Conservation (phyloP, 2,888 invertebrate species). For the Microchrysa polita region DNA sequence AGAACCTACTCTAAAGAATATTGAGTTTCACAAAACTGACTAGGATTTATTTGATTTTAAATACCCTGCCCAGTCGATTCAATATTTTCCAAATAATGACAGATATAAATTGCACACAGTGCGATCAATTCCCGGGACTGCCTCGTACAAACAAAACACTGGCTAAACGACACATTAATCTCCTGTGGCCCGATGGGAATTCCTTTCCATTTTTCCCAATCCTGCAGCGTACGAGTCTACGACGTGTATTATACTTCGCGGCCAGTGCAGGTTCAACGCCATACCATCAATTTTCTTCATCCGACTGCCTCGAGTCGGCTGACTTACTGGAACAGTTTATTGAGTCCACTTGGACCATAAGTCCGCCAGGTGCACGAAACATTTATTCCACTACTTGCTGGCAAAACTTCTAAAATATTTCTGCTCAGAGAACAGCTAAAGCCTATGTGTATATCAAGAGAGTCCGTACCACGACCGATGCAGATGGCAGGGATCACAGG, state of each 20-base stretch:
- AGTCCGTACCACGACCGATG: background rate
- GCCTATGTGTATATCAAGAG: no score
- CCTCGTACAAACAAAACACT: background rate
- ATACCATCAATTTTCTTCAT: background rate
- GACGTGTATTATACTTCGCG: no score
- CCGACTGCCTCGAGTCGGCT: background rate
- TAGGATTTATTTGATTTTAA: background rate
- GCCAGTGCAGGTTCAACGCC: background rate
- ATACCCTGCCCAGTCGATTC: background rate
- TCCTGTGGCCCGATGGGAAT: background rate
- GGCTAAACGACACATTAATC: constrained; percentile 6
- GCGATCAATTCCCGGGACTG: background rate
- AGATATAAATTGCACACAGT: background rate
- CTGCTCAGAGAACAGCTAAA: background rate
- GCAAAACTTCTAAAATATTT: background rate
- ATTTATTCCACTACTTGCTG: background rate
- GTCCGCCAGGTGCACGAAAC: background rate
- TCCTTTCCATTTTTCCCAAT: constrained; percentile 1
- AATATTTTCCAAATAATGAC: constrained; percentile 1
- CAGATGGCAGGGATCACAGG: constrained; percentile 15
- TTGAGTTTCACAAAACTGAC: no score
- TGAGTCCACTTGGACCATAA: background rate
- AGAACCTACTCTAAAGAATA: no score
- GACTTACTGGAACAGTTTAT: background rate
- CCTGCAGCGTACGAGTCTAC: background rate